These are phyloP conservation scores for Hyla sarda DNA, from an alignment of 2,113 vertebrate genomes.

Conservation along the genomic window DNA sequence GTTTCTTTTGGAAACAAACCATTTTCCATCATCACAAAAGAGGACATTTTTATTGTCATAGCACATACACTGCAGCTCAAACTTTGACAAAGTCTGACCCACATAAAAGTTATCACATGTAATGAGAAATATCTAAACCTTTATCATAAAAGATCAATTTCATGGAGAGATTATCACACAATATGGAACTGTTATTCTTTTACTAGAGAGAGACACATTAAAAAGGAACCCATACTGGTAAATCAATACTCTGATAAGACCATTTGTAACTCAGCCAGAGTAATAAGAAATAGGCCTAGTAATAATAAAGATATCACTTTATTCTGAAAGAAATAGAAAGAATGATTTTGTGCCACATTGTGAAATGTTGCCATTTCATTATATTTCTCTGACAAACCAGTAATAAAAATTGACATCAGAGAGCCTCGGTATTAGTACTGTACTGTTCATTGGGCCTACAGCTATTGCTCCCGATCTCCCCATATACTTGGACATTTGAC, in stretches of 20 bases:
- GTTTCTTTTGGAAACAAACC: background rate
- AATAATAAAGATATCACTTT: constrained; percentile 18
- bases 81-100: constrained; percentile 1
- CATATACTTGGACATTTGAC: no score
- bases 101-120: constrained; percentile 7
- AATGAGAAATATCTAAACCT: constrained; percentile 8
- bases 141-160: constrained; percentile 6
- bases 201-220: constrained; percentile 34
- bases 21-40: background rate
- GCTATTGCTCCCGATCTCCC: no score
- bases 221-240: constrained; percentile 33
- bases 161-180: constrained; percentile 50
- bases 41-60: background rate
- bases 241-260: constrained; percentile 26
- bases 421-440: no score
- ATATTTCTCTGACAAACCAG: background rate
- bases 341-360: background rate
- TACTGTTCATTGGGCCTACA: no score
- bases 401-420: no score
- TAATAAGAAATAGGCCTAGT: background rate
- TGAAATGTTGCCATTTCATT: background rate
- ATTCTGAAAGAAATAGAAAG: background rate
- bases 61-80: background rate
- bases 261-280: constrained; percentile 12
- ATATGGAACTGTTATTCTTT: constrained; percentile 23